These are phyloP conservation scores for Eutrigla gurnardus DNA, from an alignment of 2,797 vertebrate genomes.

Conservation along the genomic window DNA sequence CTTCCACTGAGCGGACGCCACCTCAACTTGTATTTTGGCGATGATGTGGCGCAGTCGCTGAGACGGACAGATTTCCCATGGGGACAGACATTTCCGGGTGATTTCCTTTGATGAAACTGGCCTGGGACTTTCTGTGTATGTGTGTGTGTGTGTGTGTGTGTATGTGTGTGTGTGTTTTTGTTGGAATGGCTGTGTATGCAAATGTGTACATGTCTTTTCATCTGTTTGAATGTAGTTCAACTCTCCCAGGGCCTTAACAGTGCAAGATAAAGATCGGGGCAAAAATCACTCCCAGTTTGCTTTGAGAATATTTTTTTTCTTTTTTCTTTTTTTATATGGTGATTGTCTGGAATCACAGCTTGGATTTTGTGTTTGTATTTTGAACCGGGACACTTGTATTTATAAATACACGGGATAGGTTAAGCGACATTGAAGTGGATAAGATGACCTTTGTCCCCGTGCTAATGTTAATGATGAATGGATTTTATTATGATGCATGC, in stretches of 20 bases:
- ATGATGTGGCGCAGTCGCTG: background rate
- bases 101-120: conserved; percentile 39
- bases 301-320: conserved; percentile 4
- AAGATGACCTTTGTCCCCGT: background rate
- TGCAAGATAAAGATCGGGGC: conserved; percentile 50
- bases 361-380: conserved; percentile 8
- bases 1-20: background rate
- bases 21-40: conserved; percentile 5
- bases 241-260: conserved; percentile 20
- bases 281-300: conserved; percentile 59
- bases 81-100: conserved; percentile 32
- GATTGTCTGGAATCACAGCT: background rate
- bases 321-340: background rate
- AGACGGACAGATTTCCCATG: conserved; percentile 31
- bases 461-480: background rate
- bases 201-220: conserved; percentile 19
- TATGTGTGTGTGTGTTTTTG: conserved; percentile 17
- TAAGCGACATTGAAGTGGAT: background rate
- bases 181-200: conserved; percentile 13
- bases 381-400: background rate
- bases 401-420: background rate
- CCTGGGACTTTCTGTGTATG: conserved; percentile 14
- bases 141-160: conserved; percentile 15
- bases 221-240: conserved; percentile 18
- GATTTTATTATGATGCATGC: background rate